Conservation (phyloP, 2,888 invertebrate species). For the Diploptera punctata region DNA sequence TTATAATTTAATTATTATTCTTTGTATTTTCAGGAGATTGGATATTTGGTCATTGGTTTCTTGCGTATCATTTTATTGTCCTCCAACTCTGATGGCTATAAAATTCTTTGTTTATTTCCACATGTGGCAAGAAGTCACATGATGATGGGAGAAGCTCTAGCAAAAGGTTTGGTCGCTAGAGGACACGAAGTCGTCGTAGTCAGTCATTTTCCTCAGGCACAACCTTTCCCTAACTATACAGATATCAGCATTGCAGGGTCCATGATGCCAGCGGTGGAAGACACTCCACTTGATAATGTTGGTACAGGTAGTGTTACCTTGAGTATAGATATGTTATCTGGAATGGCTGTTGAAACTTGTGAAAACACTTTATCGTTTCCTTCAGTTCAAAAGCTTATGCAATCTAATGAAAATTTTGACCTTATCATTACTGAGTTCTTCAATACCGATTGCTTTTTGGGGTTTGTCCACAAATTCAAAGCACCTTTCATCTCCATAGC, state of each 20-base stretch:
- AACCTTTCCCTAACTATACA: slow-evolving; percentile 54
- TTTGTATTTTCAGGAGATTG: too few relatives aligned
- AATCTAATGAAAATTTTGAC: slow-evolving; percentile 53
- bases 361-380: slow-evolving; percentile 32
- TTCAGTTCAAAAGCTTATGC: slow-evolving; percentile 39
- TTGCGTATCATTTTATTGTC: not conserved
- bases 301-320: not conserved
- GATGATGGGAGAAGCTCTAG: slow-evolving; percentile 57
- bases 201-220: slow-evolving; percentile 53
- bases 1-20: too few relatives aligned
- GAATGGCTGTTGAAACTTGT: slow-evolving; percentile 25
- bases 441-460: slow-evolving; percentile 73
- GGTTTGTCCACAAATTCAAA: slow-evolving; percentile 63
- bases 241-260: slow-evolving; percentile 35
- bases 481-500: slow-evolving; percentile 63
- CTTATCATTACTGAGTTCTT: slow-evolving; percentile 73
- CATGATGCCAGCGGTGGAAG: slow-evolving; percentile 58
- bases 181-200: slow-evolving; percentile 63
- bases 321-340: not conserved
- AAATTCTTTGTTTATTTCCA: slow-evolving; percentile 59
- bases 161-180: slow-evolving; percentile 58
- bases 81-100: slow-evolving; percentile 40
- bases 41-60: too few relatives aligned
- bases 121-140: slow-evolving; percentile 60
- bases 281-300: slow-evolving; percentile 40